A percentile compares a stretch with the other conserved stretches of the same genome.
phyloP scores from a whole-genome alignment of 2,888 invertebrate species.

The Oscheius sp. region DNA sequence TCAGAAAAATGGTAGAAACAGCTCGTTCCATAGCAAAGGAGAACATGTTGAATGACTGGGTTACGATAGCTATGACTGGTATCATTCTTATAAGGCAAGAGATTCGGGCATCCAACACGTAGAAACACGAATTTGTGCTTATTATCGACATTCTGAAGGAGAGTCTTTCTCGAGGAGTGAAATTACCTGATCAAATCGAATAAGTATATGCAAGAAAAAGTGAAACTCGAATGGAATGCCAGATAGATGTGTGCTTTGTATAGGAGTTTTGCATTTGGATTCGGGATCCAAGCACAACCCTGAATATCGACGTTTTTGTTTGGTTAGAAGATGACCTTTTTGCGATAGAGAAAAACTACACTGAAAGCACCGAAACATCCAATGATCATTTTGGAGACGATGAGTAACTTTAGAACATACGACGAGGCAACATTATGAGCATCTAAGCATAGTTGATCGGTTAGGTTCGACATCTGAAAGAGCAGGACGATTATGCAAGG shows the following conservation, averaged over 20 bases:
- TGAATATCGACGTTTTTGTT: no score
- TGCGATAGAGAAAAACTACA: background rate
- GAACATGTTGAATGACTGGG: slow-evolving; percentile 21
- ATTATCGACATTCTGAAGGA: background rate
- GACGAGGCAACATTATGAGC: background rate
- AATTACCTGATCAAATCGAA: background rate
- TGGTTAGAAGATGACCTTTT: background rate
- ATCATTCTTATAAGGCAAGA: background rate
- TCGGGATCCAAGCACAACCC: background rate
- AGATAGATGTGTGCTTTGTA: slow-evolving; percentile 3
- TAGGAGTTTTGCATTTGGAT: background rate
- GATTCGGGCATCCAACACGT: background rate
- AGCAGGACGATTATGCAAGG: background rate
- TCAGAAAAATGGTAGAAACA: background rate
- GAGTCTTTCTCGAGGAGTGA: background rate
- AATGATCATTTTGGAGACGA: background rate
- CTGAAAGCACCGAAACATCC: background rate
- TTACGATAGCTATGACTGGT: background rate
- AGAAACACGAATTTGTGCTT: background rate
- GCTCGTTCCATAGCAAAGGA: slow-evolving; percentile 18
- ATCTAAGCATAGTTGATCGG: background rate
- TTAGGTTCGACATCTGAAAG: background rate
- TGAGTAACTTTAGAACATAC: background rate
- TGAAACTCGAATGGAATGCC: background rate
- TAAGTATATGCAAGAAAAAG: background rate